Conservation (phyloP, 2,113 vertebrate genomes). For the Macroglossus sobrinus region DNA sequence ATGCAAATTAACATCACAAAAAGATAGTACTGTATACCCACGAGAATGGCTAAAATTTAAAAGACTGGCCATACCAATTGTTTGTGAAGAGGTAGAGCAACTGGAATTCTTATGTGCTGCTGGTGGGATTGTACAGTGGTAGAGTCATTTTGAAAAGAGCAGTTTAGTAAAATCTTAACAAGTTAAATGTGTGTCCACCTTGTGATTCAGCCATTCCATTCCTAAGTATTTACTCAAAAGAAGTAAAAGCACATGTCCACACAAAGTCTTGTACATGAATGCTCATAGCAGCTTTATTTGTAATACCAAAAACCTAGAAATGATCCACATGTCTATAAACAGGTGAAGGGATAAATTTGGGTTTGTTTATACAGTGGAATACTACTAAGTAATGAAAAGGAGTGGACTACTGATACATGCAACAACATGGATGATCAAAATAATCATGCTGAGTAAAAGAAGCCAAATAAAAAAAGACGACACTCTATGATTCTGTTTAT, state of each 20-base stretch:
- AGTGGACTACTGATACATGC: background rate
- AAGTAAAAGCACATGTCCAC: background rate
- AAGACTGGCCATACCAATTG: background rate
- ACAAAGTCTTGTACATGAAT: background rate
- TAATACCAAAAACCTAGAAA: conserved; percentile 12
- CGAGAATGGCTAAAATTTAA: conserved; percentile 1
- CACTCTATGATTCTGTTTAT: background rate
- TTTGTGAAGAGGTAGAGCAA: background rate
- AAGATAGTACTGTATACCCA: background rate
- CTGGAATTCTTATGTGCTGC: background rate
- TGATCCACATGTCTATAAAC: background rate
- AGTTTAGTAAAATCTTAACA: background rate
- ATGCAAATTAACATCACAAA: conserved; percentile 2
- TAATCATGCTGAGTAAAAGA: conserved; percentile 21
- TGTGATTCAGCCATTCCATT: background rate
- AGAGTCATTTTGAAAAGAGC: background rate
- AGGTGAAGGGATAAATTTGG: background rate
- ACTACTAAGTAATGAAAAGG: background rate
- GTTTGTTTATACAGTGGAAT: conserved; percentile 3
- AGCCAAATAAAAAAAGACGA: background rate
- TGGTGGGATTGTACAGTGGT: background rate
- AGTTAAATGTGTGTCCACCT: background rate
- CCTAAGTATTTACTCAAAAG: background rate
- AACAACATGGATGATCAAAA: background rate
- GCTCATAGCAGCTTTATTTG: background rate